phyloP scores from a whole-genome alignment of 2,797 vertebrate species.

The Pampus argenteus region DNA sequence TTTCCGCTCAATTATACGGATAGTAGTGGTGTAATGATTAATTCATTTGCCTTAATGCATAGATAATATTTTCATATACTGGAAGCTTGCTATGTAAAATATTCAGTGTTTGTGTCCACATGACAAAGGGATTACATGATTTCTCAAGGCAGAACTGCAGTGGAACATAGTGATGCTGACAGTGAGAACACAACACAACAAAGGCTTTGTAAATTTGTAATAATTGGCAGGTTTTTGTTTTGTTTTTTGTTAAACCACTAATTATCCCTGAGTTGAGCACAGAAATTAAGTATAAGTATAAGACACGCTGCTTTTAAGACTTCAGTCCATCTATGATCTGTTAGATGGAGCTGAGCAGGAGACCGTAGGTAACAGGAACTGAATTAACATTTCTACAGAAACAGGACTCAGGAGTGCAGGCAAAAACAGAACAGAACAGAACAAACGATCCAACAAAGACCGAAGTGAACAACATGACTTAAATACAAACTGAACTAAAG shows the following conservation, averaged over 20 bases:
- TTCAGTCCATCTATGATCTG: no score
- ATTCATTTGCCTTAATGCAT: neutral
- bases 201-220: neutral
- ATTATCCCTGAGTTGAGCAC: neutral
- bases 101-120: neutral
- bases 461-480: no score
- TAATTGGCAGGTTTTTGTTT: neutral
- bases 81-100: neutral
- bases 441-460: no score
- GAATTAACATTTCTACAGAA: no score
- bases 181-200: neutral
- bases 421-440: no score
- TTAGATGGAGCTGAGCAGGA: no score
- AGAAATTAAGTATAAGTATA: neutral
- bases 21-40: slow-evolving; percentile 10
- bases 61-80: neutral
- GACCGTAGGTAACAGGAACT: no score
- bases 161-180: neutral
- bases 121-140: neutral
- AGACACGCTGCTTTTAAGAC: neutral
- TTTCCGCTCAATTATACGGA: neutral
- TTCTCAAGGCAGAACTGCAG: neutral
- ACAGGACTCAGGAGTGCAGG: no score
- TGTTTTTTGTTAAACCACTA: slow-evolving; percentile 3
- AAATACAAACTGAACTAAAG: no score